Conservation (phyloP, 2,888 invertebrate species). For the Spilarctia lutea region DNA sequence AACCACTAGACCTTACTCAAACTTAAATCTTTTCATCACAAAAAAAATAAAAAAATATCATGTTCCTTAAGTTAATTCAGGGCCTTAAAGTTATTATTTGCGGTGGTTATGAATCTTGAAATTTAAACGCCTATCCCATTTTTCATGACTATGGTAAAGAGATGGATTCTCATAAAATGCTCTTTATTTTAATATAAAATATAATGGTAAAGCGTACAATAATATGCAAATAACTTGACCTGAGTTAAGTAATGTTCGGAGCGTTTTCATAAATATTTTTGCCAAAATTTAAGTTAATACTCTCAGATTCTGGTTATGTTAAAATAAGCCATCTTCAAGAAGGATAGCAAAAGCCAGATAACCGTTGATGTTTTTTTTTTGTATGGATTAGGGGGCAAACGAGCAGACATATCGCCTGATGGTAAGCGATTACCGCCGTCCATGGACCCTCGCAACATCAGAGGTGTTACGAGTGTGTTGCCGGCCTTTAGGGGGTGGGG, state of each 20-base stretch:
- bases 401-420: no score
- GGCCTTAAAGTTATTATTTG: not conserved
- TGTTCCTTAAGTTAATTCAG: not conserved
- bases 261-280: conserved; percentile 3
- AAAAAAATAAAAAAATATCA: no score
- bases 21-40: no score
- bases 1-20: no score
- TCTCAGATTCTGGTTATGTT: not conserved
- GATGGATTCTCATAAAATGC: conserved; percentile 4
- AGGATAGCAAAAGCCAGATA: not conserved
- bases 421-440: no score
- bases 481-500: no score
- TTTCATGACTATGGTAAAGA: not conserved
- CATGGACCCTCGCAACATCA: no score
- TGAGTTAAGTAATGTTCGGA: conserved; percentile 3
- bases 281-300: not conserved
- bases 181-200: conserved; percentile 12
- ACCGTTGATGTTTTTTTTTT: not conserved
- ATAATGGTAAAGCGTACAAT: not conserved
- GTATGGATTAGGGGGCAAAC: no score
- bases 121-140: not conserved
- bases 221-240: conserved; percentile 14
- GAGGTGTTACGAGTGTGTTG: no score
- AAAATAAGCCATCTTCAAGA: not conserved
- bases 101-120: not conserved